A percentile compares a stretch with the other conserved stretches of the same genome.
Evolutionary conservation across 2,888 invertebrate genomes (phyloP).

Genomic region (Augiades crinisus): DNA sequence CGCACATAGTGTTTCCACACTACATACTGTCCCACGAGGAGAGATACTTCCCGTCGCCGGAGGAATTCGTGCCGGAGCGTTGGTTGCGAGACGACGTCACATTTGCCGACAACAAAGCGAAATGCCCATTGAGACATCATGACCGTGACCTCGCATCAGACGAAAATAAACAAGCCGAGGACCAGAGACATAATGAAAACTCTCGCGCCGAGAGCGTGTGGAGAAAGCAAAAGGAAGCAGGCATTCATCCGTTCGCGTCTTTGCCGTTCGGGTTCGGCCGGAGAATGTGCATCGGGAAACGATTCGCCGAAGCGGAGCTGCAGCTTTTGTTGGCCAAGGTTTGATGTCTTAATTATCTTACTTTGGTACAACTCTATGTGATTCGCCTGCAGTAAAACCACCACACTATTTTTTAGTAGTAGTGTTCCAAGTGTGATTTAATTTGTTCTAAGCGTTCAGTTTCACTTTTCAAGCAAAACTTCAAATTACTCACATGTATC

Average conservation of each 20-base stretch:
- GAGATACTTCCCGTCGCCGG: conserved; percentile 86
- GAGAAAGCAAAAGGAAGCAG: conserved; percentile 75
- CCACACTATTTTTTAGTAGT: no score
- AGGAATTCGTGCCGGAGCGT: conserved; percentile 87
- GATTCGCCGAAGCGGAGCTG: conserved; percentile 91
- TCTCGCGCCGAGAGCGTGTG: conserved; percentile 42
- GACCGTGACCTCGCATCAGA: conserved; percentile 14
- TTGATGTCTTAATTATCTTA: not conserved
- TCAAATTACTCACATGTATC: no score
- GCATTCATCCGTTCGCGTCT: conserved; percentile 87
- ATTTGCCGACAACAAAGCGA: not conserved
- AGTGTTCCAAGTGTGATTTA: no score
- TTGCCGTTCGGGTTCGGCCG: conserved; percentile 90
- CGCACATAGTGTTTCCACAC: conserved; percentile 90
- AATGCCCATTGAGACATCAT: conserved; percentile 3
- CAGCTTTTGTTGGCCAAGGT: conserved; percentile 89
- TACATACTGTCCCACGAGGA: conserved; percentile 88
- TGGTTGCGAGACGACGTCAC: conserved; percentile 84
- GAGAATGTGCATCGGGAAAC: conserved; percentile 88
- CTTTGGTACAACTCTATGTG: no score
- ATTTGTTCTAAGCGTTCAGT: no score
- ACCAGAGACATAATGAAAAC: conserved; percentile 25
- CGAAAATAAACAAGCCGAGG: conserved; percentile 21
- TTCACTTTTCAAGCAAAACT: no score
- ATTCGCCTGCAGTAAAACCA: no score